These are phyloP conservation scores for Lepidurus arcticus DNA, from an alignment of 1,140 invertebrate genomes.

Conservation along the genomic window DNA sequence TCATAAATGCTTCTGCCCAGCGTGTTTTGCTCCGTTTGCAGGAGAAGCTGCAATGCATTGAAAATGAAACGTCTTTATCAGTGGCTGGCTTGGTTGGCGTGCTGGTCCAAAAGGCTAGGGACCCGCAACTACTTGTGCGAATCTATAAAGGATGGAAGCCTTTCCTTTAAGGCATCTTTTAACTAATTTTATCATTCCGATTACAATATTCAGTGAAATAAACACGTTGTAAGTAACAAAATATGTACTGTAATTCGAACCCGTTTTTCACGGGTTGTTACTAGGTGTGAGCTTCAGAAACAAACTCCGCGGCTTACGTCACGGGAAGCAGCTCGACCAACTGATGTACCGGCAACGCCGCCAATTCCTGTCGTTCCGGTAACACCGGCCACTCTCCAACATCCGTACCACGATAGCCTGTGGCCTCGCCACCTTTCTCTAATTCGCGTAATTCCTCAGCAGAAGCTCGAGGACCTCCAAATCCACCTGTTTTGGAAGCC, in stretches of 20 bases:
- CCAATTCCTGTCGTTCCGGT: neutral
- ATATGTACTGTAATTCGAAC: too few relatives aligned
- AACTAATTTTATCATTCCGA: neutral
- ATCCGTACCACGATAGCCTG: neutral
- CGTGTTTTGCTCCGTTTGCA: conserved; percentile 68
- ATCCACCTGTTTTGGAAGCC: neutral
- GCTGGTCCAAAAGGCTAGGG: conserved; percentile 73
- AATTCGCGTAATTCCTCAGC: neutral
- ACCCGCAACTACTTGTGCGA: conserved; percentile 66
- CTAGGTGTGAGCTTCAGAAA: neutral
- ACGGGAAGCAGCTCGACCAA: neutral
- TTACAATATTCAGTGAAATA: too few relatives aligned
- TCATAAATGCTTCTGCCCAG: conserved; percentile 62
- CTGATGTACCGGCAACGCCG: neutral
- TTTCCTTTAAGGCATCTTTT: conserved; percentile 52
- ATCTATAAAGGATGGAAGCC: conserved; percentile 86
- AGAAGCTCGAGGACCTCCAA: neutral
- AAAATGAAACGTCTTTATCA: conserved; percentile 54
- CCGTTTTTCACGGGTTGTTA: too few relatives aligned
- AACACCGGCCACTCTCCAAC: neutral
- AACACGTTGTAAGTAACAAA: too few relatives aligned
- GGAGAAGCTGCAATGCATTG: conserved; percentile 77
- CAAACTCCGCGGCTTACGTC: neutral
- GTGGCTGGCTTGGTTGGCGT: conserved; percentile 74
- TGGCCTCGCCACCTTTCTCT: neutral